phyloP scores from a whole-genome alignment of 1,140 invertebrate species.

The Calosoma granatense region DNA sequence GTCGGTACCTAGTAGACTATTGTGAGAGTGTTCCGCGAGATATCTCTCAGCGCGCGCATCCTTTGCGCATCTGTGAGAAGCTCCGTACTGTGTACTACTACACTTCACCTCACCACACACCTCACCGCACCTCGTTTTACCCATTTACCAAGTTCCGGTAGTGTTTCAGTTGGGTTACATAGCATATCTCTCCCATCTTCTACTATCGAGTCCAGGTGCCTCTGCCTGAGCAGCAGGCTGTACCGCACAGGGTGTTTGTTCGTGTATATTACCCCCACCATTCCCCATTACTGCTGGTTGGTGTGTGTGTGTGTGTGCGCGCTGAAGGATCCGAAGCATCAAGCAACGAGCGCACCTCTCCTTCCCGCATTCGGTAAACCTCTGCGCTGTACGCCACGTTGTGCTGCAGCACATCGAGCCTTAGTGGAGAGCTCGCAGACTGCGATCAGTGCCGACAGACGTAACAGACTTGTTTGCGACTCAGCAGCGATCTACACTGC shows the following conservation, averaged over 20 bases:
- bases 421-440: constrained; percentile 1
- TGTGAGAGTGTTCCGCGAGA: not conserved
- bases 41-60: not conserved
- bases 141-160: too few relatives aligned
- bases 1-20: not conserved
- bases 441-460: not conserved
- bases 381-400: not conserved
- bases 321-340: too few relatives aligned
- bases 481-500: not conserved
- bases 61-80: not conserved
- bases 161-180: too few relatives aligned
- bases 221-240: too few relatives aligned
- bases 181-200: too few relatives aligned
- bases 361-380: too few relatives aligned
- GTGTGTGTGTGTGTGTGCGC: too few relatives aligned
- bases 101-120: not conserved
- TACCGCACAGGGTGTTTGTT: too few relatives aligned
- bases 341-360: not conserved
- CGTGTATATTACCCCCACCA: too few relatives aligned
- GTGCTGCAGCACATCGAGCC: not conserved
- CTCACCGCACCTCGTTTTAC: too few relatives aligned
- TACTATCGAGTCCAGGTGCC: too few relatives aligned
- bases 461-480: not conserved
- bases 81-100: not conserved
- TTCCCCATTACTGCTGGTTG: too few relatives aligned